Evolutionary conservation across 2,797 vertebrate species (phyloP).

Genomic region (Pogonophryne albipinna): DNA sequence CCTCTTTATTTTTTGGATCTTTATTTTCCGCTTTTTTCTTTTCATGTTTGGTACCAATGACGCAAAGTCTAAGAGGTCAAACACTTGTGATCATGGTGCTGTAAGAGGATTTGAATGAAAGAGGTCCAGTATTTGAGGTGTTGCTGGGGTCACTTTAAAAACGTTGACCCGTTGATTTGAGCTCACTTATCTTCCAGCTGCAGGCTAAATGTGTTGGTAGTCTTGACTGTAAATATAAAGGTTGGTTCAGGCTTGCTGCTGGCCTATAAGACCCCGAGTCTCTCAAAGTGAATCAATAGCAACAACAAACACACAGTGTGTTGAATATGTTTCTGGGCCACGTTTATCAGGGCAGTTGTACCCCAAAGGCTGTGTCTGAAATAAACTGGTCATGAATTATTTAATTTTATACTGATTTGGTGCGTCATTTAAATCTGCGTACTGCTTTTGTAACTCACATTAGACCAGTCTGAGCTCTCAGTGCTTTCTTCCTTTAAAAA

Average conservation of each 20-base stretch:
- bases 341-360: conserved; percentile 1
- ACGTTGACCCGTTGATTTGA: not conserved
- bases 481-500: conserved; percentile 5
- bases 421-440: not conserved
- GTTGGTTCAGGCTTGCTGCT: not conserved
- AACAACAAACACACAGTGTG: not conserved
- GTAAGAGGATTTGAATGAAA: not conserved
- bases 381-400: not conserved
- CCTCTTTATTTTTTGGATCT: no score
- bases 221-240: not conserved
- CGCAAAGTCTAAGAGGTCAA: no score
- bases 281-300: conserved; percentile 8
- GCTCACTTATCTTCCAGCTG: conserved; percentile 8
- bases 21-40: no score
- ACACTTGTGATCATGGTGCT: not conserved
- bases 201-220: not conserved
- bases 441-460: conserved; percentile 14
- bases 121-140: not conserved
- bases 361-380: not conserved
- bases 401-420: not conserved
- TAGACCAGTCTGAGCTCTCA: not conserved
- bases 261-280: not conserved
- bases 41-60: no score
- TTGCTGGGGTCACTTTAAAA: not conserved
- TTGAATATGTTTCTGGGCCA: not conserved